phyloP scores from a whole-genome alignment of 1,140 invertebrate species.

The Camponotus floridanus region DNA sequence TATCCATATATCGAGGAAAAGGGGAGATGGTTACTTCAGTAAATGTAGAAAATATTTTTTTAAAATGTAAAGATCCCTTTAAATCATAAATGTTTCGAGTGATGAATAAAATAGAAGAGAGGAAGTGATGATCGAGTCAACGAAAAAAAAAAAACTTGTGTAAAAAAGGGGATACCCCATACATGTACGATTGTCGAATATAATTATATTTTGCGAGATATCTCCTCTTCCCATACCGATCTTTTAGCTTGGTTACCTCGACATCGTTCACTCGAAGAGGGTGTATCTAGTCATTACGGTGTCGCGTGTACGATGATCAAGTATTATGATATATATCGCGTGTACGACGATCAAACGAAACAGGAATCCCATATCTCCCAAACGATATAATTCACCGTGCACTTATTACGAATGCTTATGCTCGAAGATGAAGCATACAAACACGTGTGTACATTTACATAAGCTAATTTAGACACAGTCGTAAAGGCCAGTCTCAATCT shows the following conservation, averaged over 20 bases:
- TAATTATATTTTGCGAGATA: conserved; percentile 20
- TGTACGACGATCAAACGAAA: conserved; percentile 41
- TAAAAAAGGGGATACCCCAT: conserved; percentile 20
- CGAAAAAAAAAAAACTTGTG: background rate
- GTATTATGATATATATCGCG: background rate
- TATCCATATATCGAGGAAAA: background rate
- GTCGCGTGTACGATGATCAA: background rate
- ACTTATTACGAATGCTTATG: background rate
- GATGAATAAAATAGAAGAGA: background rate
- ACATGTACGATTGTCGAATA: background rate
- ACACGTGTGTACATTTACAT: conserved; percentile 53
- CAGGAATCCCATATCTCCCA: conserved; percentile 17
- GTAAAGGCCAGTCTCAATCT: conserved; percentile 44
- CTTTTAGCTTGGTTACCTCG: conserved; percentile 3
- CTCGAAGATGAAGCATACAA: conserved; percentile 40
- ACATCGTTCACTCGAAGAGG: background rate
- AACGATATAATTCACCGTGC: conserved; percentile 29
- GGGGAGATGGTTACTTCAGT: background rate
- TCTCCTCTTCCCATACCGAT: background rate
- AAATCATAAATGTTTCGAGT: background rate
- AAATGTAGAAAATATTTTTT: conserved; percentile 11
- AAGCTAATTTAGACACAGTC: conserved; percentile 59
- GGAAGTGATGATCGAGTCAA: background rate
- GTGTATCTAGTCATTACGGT: background rate
- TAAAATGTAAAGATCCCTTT: background rate